Evolutionary conservation across 2,113 vertebrate genomes (phyloP), one percentile per base, ranked within the genome.

Genomic region (Melierax canorus): DNA sequence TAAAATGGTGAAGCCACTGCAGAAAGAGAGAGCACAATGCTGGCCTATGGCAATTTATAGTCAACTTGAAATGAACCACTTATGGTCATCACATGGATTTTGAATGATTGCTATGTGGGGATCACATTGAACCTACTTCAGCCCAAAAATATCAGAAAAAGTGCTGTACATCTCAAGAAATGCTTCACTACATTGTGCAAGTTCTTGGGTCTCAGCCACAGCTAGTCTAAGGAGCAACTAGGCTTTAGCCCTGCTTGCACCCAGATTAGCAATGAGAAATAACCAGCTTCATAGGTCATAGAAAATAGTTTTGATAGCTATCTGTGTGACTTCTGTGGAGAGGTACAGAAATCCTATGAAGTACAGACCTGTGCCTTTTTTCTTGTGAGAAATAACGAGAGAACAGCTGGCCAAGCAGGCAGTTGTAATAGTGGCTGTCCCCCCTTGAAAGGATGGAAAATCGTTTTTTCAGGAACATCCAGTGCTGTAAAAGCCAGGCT

Each of bases 111-210:
- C 11, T 89, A 6, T 1, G 0, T 58, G 53, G 12, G 18, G 32
- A 68, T 64, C 43, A 38, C 30, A 12, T 1, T 46, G 48, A 87
- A 82, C 17, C 6, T 71, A 4, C 13, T 86, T 74, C 46, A 48
- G 71, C 51, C 29, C 32, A 26, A 53, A 48, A 86, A 41, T 12
- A 32, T 11, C 45, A 64, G 18, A 15, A 86, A 69, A 76, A n/a
- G 34, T 26, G 43, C n/a, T 63, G 48, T 24, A 36, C 6, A 4
- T 30, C 18, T 76, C 80, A 64, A 60, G 43, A 77, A 91, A 73
- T 0, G 0, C 17, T 60, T 86, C 1, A 2, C 10, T 45, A 16
- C 2, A 1, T 8, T 13, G 23, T 69, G 45, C 48, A 79, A 30
- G 24, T 8, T 64, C 78, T 74, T 66, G 39, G 15, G 9, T 43